Conservation (phyloP, 2,888 invertebrate genomes). For the Gisinianus flammeolus region DNA sequence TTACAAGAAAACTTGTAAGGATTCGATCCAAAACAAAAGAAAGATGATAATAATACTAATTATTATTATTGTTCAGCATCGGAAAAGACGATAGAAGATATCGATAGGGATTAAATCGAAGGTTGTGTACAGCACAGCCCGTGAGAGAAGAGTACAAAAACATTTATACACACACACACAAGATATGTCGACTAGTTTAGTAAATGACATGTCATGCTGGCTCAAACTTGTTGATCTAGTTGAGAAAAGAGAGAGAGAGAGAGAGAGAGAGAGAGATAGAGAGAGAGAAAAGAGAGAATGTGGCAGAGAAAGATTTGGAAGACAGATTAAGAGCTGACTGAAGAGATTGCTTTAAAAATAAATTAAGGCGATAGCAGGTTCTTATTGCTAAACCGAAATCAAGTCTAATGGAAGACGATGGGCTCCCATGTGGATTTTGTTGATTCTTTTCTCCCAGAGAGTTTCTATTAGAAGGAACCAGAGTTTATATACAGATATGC, state of each 20-base stretch:
- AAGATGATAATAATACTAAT: too few species aligned
- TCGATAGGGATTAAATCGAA: too few species aligned
- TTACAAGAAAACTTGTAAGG: too few species aligned
- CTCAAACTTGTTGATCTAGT: conserved; percentile 7
- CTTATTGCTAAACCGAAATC: conserved; percentile 31
- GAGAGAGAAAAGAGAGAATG: background rate
- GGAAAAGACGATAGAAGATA: too few species aligned
- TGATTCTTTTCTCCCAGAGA: conserved; percentile 18
- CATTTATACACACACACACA: too few species aligned
- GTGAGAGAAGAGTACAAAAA: too few species aligned
- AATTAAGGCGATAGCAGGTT: conserved; percentile 36
- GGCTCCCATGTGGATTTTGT: conserved; percentile 42
- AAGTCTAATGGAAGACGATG: conserved; percentile 16
- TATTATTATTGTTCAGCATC: too few species aligned
- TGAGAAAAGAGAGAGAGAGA: conserved; percentile 7
- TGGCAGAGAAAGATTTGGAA: background rate
- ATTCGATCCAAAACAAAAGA: too few species aligned
- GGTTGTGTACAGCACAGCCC: too few species aligned
- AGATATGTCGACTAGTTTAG: conserved; percentile 7
- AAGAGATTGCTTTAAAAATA: conserved; percentile 29
- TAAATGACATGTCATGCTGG: conserved; percentile 10
- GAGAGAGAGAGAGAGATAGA: background rate
- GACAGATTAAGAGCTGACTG: conserved; percentile 31
- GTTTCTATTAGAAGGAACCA: background rate
- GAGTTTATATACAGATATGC: background rate